These are phyloP conservation scores for Tarsius wallacei DNA, from an alignment of 2,797 vertebrate species.

Conservation along the genomic window DNA sequence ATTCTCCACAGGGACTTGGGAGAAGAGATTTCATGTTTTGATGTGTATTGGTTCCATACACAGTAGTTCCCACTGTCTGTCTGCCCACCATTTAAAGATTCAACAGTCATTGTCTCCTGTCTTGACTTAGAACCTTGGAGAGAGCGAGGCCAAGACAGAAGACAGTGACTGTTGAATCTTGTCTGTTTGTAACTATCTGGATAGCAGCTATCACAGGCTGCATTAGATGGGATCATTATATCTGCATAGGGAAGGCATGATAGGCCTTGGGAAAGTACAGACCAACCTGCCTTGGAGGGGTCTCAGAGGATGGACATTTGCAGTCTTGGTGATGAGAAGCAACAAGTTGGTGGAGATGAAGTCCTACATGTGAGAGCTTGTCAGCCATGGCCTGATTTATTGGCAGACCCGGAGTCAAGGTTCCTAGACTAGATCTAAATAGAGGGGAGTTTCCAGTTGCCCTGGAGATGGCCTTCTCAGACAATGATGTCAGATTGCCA, in stretches of 20 bases:
- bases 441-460: background rate
- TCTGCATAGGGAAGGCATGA: background rate
- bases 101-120: background rate
- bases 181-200: background rate
- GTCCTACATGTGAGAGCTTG: background rate
- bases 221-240: background rate
- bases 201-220: background rate
- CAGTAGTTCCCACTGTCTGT: background rate
- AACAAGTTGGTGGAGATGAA: background rate
- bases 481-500: background rate
- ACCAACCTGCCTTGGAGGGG: background rate
- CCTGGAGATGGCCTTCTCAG: background rate
- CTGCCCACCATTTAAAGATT: background rate
- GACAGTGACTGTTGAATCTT: background rate
- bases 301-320: background rate
- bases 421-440: background rate
- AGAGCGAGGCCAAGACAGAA: background rate
- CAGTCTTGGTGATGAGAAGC: background rate
- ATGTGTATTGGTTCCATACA: background rate
- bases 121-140: background rate
- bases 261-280: background rate
- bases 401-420: background rate
- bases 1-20: background rate
- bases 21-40: background rate
- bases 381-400: background rate